phyloP scores from a whole-genome alignment of 2,113 vertebrate species.

The Orthonyx spaldingii region DNA sequence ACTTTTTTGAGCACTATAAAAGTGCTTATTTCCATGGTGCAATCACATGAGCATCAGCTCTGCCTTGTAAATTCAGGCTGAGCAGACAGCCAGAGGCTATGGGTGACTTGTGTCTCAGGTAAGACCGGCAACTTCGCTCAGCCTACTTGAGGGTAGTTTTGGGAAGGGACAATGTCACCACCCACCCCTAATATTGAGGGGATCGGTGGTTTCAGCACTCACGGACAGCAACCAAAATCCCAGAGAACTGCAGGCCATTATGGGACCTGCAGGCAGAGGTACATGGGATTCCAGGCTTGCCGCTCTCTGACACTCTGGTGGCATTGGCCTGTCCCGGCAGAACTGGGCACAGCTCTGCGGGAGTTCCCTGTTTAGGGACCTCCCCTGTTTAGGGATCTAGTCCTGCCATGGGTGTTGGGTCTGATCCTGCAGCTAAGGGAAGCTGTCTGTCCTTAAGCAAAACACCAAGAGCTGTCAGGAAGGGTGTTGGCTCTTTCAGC shows the following conservation, averaged over 20 bases:
- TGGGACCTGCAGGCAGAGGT: background rate
- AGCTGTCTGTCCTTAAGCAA: background rate
- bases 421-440: background rate
- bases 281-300: background rate
- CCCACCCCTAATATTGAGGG: background rate
- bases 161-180: background rate
- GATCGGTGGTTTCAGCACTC: background rate
- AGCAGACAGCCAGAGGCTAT: background rate
- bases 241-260: background rate
- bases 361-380: background rate
- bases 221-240: fast-evolving
- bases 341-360: background rate
- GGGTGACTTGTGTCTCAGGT: background rate
- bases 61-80: background rate
- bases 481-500: background rate
- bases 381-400: fast-evolving
- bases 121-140: background rate
- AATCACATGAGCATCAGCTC: background rate
- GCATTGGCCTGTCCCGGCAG: background rate
- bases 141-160: background rate
- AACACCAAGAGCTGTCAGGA: background rate
- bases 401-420: background rate
- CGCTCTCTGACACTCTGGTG: fast-evolving
- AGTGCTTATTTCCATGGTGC: background rate
- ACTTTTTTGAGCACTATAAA: background rate